Evolutionary conservation across 2,113 vertebrate genomes (phyloP), one percentile per base, ranked within the genome.

Genomic region (Lepidothrix coronata): DNA sequence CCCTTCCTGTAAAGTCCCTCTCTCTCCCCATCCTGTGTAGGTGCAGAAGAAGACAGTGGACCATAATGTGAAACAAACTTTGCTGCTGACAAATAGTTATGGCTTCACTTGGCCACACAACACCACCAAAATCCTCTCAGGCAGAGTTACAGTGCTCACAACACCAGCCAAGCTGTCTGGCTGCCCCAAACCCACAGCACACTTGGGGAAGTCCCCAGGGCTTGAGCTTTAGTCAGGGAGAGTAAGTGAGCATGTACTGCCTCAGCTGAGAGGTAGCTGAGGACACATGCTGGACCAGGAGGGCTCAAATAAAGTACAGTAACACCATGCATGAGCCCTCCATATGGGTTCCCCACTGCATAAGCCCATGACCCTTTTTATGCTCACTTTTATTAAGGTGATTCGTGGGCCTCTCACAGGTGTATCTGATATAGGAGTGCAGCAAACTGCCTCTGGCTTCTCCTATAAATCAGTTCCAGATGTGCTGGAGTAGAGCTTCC

Each of bases 391-490:
- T 91, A 76, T 90, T 62, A 77, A 90, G 68, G 75, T 91, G 87
- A 49, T 83, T 52, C 10, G 12, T 81, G 77, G 77, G 87, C 91
- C 88, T 90, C 93, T 94, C 84, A 83, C 93, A 97, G 92, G 93
- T 97, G 94, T 74, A 94, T 91, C 84, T 94, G 51, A 63, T 88
- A 85, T 37, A 87, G 67, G 39, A 94, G 91, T 17, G 54, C 35
- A 91, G 85, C 35, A 94, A 93, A 96, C 22, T 0, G 39, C 87
- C 84, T 73, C 76, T 87, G 74, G 92, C 93, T 92, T 75, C 83
- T 83, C 28, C 70, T 22, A 70, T 41, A 79, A 95, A 97, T 95
- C 62, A 55, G 18, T 84, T 90, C 86, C 97, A 97, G 92, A 93
- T 95, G 94, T 86, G 49, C 31, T 37, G 21, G 54, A 46, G 51